Base-by-base conservation (phyloP, 2,888 invertebrate genomes). In the Glaucopsyche alexis region DNA sequence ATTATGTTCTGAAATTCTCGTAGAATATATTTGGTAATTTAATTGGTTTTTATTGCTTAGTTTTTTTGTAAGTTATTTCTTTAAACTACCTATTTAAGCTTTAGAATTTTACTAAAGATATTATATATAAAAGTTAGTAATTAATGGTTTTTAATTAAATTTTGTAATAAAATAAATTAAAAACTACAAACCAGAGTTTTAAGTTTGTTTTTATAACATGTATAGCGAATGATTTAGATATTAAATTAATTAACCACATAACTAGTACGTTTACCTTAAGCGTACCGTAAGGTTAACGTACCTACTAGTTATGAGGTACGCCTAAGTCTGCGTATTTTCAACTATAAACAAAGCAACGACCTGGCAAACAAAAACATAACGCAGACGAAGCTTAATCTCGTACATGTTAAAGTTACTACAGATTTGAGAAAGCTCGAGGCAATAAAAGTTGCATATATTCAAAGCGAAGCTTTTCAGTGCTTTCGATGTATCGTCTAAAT, bases 1-100 rank as follows among this genome's bases (percentile, higher is more conserved):
- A 91, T 92, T 91, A 93, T 90, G 90, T 90, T 90, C 90, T 91
- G 89, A 92, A 92, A 91, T 91, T 91, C 2, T 91, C 90, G 90
- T 88, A 82, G 85, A 88, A 87, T 90, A 86, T 87, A 88, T 88
- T 83, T 84, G 87, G 88, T 87, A 85, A 87, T 69, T 69, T 49
- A 38, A 45, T 16, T 50, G n/a, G n/a, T 50, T 66, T 66, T 49
- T 14, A 47, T 69, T 49, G 49, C 19, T 47, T 47, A 69, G 2
- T 42, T 50, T 5, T 5, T 5, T n/a, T 13, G 38, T 38, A 38
- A 64, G 13, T 29, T 64, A n/a, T 50, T n/a, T 50, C 11, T 45
- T 9, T 5, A 11, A 45, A 1, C 45, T 29, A 29, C 29, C 29
- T 29, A 3, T 29, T 29, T 1, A 29, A 29, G 29, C 1, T 29